Evolutionary conservation across 2,113 vertebrate genomes (phyloP).

Genomic region (Vidua macroura): DNA sequence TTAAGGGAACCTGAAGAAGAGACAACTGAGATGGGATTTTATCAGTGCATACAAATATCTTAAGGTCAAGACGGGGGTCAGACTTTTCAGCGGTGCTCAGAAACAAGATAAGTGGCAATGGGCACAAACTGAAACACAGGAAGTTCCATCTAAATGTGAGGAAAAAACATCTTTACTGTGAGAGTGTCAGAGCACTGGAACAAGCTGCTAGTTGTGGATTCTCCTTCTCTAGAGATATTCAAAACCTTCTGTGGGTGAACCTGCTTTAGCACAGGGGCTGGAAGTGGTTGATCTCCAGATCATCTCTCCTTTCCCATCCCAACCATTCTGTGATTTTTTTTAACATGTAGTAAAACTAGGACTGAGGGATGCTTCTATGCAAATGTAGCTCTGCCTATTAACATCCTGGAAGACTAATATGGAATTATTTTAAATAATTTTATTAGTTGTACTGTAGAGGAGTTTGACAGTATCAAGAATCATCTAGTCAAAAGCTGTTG

Average conservation of each 20-base stretch:
- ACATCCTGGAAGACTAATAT: neutral
- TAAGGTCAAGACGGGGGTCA: neutral
- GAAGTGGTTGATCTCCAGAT: neutral
- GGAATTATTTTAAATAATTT: neutral
- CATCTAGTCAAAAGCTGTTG: neutral
- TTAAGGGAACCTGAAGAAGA: neutral
- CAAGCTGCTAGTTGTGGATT: neutral
- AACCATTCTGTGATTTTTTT: neutral
- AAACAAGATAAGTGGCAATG: neutral
- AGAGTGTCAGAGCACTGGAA: neutral
- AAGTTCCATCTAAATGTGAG: neutral
- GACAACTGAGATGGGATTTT: neutral
- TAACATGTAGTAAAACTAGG: neutral
- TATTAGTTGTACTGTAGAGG: neutral
- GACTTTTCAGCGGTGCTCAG: neutral
- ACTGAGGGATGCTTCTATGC: neutral
- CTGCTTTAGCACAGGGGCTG: neutral
- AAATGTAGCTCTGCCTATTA: neutral
- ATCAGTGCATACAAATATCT: neutral
- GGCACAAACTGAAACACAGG: neutral
- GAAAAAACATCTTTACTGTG: neutral
- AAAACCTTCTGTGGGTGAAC: neutral
- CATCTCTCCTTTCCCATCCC: neutral
- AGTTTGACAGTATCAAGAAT: neutral
- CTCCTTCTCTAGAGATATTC: neutral